Evolutionary conservation across 2,113 vertebrate species (phyloP), one percentile per base, ranked within the genome.

Genomic region (Psephotus haematonotus): DNA sequence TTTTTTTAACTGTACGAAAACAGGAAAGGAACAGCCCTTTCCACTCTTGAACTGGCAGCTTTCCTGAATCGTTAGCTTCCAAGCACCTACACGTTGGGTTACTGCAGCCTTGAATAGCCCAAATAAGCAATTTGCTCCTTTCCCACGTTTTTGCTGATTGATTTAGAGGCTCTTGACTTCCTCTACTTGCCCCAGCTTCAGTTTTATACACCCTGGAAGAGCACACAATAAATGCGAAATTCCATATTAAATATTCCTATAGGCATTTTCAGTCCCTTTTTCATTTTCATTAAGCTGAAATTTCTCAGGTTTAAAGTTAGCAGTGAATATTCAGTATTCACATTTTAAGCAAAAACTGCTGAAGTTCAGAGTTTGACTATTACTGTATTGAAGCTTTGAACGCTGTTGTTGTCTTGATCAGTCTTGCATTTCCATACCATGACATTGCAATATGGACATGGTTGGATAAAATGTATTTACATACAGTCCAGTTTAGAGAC

Each of bases 1-100:
- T n/a, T 59, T 33, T 31, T 44, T 74, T 33, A 41, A 19, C 6
- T 1, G 4, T 2, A 4, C 7, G 19, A 27, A 64, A 24, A 5
- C 7, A 59, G 6, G 4, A 59, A 9, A 53, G 5, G 4, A 59
- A 5, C 14, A 25, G 13, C 52, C 35, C n/a, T 55, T 72, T 22
- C 25, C 77, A 62, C 64, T 9, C 27, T 33, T 3, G 0, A 5
- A 11, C 25, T 0, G 0, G 4, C 44, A 25, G 7, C 29, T 27
- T 25, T 31, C 35, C 9, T 3, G 2, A 6, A 24, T 12, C 15
- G 17, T 22, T 15, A 3, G 22, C 33, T 64, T 33, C 44, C 53
- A 4, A 11, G 47, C 6, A 25, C 31, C 41, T 5, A 6, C 22
- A 23, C 12, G 52, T 33, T 19, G 2, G 9, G 13, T 7, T 17